Conservation (phyloP, 2,113 vertebrate genomes). For the Chaetodon trifascialis region DNA sequence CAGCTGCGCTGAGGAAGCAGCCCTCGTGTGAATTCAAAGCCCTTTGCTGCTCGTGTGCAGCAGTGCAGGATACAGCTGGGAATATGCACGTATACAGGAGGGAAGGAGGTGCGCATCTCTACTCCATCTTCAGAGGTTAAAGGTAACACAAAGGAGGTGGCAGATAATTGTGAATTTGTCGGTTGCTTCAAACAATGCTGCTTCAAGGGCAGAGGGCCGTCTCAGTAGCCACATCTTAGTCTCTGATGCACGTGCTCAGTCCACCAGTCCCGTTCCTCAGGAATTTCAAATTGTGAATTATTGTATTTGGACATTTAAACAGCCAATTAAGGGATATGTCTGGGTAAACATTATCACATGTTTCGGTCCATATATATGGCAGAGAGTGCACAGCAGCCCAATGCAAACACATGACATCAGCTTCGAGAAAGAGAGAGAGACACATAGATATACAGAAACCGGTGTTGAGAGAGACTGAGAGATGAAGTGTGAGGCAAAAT, state of each 20-base stretch:
- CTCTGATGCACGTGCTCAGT: neutral
- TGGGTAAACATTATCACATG: constrained; percentile 74
- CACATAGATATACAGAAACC: constrained; percentile 27
- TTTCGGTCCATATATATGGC: constrained; percentile 71
- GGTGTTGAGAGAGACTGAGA: constrained; percentile 56
- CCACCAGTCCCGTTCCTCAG: constrained; percentile 4
- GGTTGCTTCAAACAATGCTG: neutral
- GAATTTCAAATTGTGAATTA: constrained; percentile 66
- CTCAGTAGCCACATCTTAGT: neutral
- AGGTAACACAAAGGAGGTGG: neutral
- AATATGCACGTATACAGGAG: neutral
- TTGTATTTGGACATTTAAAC: constrained; percentile 66
- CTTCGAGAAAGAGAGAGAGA: constrained; percentile 9
- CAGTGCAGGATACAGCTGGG: neutral
- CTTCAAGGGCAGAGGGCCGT: neutral
- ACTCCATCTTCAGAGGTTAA: constrained; percentile 1
- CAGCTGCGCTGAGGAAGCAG: constrained; percentile 35
- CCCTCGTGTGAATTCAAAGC: neutral
- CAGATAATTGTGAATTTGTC: constrained; percentile 12
- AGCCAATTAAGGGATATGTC: constrained; percentile 73
- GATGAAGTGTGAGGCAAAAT: constrained; percentile 61
- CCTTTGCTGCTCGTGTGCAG: neutral
- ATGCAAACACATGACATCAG: constrained; percentile 80
- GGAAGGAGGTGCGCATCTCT: neutral
- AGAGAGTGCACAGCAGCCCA: constrained; percentile 55